phyloP scores from a whole-genome alignment of 2,888 invertebrate species.

The Thecocarcelia acutangulata region DNA sequence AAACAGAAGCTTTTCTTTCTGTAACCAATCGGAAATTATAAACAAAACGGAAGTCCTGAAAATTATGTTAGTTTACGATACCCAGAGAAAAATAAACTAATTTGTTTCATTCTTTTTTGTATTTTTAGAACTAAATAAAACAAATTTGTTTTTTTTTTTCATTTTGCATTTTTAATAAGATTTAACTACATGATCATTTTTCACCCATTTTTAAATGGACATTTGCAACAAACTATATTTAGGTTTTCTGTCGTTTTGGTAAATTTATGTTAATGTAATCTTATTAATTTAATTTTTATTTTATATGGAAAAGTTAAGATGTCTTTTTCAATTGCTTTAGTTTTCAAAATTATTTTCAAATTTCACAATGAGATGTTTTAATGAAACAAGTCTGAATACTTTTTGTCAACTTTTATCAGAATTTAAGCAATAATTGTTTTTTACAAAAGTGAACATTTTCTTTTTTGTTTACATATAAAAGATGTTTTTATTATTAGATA shows the following conservation, averaged over 20 bases:
- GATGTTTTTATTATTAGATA: conserved; percentile 22
- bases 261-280: conserved; percentile 18
- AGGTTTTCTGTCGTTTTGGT: neutral
- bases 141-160: neutral
- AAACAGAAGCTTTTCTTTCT: too few relatives aligned
- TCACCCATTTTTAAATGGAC: conserved; percentile 22
- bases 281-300: neutral
- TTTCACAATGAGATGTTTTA: neutral
- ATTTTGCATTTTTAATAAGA: conserved; percentile 1
- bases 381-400: neutral
- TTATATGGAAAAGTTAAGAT: conserved; percentile 1
- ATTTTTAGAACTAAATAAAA: too few relatives aligned
- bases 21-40: too few relatives aligned
- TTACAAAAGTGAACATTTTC: conserved; percentile 26
- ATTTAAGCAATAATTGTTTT: conserved; percentile 30
- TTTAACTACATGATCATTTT: conserved; percentile 30
- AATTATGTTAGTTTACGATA: too few relatives aligned
- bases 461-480: conserved; percentile 48
- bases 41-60: too few relatives aligned
- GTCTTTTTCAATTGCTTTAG: neutral
- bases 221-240: conserved; percentile 36
- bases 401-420: conserved; percentile 6
- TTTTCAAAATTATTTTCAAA: neutral
- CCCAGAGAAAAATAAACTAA: neutral
- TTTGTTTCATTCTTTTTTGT: neutral